Evolutionary conservation across 2,888 invertebrate species (phyloP), one percentile per base, ranked within the genome.

Genomic region (Epinotia ramella): DNA sequence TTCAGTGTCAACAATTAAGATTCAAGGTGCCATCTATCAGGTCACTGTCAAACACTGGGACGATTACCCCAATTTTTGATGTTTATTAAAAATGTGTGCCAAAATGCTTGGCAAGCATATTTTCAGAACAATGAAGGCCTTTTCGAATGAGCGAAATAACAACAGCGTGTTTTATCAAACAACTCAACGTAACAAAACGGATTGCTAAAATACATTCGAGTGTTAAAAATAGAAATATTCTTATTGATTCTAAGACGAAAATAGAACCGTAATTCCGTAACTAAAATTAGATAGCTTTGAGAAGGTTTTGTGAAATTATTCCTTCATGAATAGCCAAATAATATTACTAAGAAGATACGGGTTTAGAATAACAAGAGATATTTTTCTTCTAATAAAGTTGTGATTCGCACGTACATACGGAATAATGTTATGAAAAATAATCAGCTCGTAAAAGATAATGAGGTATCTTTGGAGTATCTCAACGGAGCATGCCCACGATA

Each of bases 361-460:
- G 68, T 28, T 56, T n/a, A 13, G 67, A 73, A 73, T 73, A 68
- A 68, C 16, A 44, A 73, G 18, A 16, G 28, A 20, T 62, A 18
- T 62, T 63, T 63, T 68, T 64, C 46, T 20, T 59, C 40, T 57
- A 44, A 57, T 74, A 57, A 68, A 63, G 33, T 76, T 56, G 67
- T 49, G 63, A 64, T 56, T 67, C 33, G 28, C 72, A 72, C 67
- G 62, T 64, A 69, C 33, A 20, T 40, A 40, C 40, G 73, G 73
- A 77, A 80, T 76, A 78, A 78, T 70, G 46, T 56, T 59, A 24
- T 49, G 78, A 80, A 76, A 80, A 81, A 79, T 80, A 81, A 79
- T 80, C 77, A 74, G 73, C 78, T 80, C 78, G 73, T 79, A 78
- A 79, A 80, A 80, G 76, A 78, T 79, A 78, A 80, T 76, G 77